phyloP scores from a whole-genome alignment of 2,113 vertebrate species.

The Hypocryptadius cinnamomeus region DNA sequence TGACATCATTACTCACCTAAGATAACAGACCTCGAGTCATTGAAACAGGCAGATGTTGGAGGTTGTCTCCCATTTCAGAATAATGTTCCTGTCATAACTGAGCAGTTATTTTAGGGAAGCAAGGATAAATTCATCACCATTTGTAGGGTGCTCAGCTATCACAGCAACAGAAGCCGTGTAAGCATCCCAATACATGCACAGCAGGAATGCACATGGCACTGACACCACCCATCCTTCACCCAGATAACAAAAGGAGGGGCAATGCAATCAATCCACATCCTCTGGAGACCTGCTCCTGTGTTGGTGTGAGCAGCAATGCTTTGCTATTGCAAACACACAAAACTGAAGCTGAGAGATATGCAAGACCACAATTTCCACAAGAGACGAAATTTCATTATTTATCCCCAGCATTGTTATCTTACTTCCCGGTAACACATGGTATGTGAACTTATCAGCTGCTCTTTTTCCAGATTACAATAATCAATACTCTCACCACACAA shows the following conservation, averaged over 20 bases:
- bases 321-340: neutral
- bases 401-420: neutral
- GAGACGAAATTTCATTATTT: neutral
- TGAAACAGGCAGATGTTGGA: constrained; percentile 40
- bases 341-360: neutral
- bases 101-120: constrained; percentile 45
- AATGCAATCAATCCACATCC: neutral
- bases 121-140: constrained; percentile 50
- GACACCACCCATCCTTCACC: neutral
- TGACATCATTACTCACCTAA: constrained; percentile 17
- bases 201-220: neutral
- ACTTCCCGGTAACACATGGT: neutral
- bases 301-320: neutral
- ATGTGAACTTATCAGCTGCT: neutral
- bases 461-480: neutral
- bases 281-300: neutral
- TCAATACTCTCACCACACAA: neutral
- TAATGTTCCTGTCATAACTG: neutral
- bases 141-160: neutral
- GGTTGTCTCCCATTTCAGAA: constrained; percentile 15
- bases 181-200: rapidly evolving
- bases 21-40: constrained; percentile 37
- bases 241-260: neutral
- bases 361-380: neutral
- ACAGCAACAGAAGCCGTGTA: neutral